Base-by-base conservation (phyloP, 1,140 invertebrate genomes). In the Diorhabda sublineata region DNA sequence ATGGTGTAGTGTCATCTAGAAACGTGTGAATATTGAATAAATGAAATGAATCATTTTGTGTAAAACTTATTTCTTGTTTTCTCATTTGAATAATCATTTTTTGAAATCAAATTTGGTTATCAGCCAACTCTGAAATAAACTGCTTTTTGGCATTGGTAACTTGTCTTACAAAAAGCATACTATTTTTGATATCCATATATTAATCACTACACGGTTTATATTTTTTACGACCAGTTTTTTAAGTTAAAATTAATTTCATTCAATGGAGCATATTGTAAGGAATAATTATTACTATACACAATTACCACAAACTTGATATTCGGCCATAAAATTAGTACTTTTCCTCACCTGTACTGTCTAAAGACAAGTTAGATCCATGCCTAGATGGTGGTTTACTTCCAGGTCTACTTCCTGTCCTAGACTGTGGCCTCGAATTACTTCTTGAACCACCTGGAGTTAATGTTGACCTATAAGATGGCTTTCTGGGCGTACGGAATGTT, bases 381-480 rank as follows among this genome's bases (percentile, higher is more conserved):
- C 95, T 89, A 78, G 95, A 97, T 41, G 94, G 92, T 74, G 95
- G 94, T 81, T 95, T 95, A 47, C 92, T 93, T 58, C 91, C 90
- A 71, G 89, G 86, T 76, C 95, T 87, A 75, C 92, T 95, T 47
- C 90, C 88, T 62, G 93, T 90, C 76, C 92, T 85, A 58, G 92
- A 94, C 52, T 89, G 87, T 58, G 92, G 91, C 79, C 88, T 82
- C 59, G 88, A 89, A 67, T 88, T 85, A 65, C 85, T 86, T 72
- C 92, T 85, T 66, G 92, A 95, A 11, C 90, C 87, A 69, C 86
- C 87, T 9, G 88, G 88, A 62, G 88, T 89, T 72, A 88, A 77
- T 41, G 79, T 80, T 58, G 83, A 82, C 70, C 83, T 81, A 11
- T 84, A 86, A 76, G 86, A 87, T 45, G 87, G 85, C 79, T 87